Percentiles rank a stretch among this genome's conserved stretches.
These are phyloP conservation scores for Procavia capensis DNA, from an alignment of 2,113 vertebrate species.

Conservation along the genomic window DNA sequence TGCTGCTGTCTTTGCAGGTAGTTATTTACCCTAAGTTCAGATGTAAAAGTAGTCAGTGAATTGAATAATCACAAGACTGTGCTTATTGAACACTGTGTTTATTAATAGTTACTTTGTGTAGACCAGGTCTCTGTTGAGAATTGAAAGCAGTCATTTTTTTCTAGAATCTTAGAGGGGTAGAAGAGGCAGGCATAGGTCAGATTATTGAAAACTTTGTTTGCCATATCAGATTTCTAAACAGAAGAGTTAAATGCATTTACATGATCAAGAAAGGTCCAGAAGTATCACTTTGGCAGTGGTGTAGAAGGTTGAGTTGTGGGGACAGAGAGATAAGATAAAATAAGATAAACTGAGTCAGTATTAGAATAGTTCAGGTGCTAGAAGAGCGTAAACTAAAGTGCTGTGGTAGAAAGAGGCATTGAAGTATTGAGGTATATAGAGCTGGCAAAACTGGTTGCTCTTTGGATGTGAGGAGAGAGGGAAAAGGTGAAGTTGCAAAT, in stretches of 20 bases:
- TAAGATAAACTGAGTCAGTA: background rate
- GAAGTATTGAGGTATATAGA: too few relatives aligned
- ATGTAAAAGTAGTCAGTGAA: background rate
- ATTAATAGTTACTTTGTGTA: background rate
- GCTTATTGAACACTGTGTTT: background rate
- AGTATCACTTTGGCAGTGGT: background rate
- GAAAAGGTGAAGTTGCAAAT: background rate
- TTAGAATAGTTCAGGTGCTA: background rate
- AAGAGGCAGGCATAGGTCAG: background rate
- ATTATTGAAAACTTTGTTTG: background rate
- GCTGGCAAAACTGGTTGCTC: background rate
- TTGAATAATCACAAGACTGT: background rate
- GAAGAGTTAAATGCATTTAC: rapidly evolving
- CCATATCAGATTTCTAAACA: background rate
- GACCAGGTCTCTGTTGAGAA: background rate
- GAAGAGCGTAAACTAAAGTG: background rate
- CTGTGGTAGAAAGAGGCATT: background rate
- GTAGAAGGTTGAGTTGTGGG: background rate
- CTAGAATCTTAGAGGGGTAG: background rate
- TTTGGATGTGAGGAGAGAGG: background rate
- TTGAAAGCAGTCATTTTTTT: constrained; percentile 32
- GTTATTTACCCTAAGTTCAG: background rate
- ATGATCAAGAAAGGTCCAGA: background rate
- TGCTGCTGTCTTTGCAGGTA: background rate
- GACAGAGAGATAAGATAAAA: background rate